Percentiles rank a stretch among this genome's conserved stretches.
These are phyloP conservation scores for Gymnogyps californianus DNA, from an alignment of 2,113 vertebrate genomes.

Conservation along the genomic window DNA sequence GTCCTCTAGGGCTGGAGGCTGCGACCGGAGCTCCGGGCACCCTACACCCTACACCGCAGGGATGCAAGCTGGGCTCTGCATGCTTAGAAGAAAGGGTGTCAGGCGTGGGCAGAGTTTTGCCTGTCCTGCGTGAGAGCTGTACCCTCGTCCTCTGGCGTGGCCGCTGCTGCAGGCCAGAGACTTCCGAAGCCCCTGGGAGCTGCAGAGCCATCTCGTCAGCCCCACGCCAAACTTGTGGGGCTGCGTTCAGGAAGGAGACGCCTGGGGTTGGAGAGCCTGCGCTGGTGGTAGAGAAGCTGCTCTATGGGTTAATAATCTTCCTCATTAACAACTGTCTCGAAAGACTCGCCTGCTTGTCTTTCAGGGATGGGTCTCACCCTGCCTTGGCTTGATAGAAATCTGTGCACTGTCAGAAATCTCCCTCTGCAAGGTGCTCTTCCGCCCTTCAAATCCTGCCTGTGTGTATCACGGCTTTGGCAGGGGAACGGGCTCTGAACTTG, in stretches of 20 bases:
- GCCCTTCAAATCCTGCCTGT: accelerated
- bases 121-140: neutral
- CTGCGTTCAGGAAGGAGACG: neutral
- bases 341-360: neutral
- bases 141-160: neutral
- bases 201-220: neutral
- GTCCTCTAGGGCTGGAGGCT: neutral
- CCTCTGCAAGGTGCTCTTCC: neutral
- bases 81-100: neutral
- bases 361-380: neutral
- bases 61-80: neutral
- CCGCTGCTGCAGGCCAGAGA: neutral
- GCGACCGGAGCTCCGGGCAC: neutral
- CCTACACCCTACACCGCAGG: accelerated
- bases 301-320: neutral
- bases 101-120: neutral
- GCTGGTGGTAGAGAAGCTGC: neutral
- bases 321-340: neutral
- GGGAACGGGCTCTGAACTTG: neutral
- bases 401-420: neutral
- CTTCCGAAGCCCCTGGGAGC: neutral
- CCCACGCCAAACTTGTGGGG: accelerated
- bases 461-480: neutral
- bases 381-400: neutral
- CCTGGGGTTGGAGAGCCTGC: neutral